Conservation (phyloP, 1,140 invertebrate species). For the Drosophila subpulchrella region DNA sequence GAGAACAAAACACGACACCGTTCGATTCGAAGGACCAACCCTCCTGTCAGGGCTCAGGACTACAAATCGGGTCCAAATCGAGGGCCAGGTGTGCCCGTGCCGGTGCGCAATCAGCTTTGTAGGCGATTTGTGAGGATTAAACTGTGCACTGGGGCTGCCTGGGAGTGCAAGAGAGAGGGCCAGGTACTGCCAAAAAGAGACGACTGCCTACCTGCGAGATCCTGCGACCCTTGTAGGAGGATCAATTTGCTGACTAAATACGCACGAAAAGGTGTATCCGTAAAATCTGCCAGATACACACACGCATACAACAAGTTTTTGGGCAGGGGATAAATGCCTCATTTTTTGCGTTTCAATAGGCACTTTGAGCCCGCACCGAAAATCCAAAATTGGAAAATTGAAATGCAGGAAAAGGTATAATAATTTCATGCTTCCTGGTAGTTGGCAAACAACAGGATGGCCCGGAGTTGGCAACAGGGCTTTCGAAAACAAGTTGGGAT, state of each 20-base stretch:
- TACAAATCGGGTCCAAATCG: slow-evolving; percentile 20
- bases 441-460: slow-evolving; percentile 66
- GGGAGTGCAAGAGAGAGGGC: not conserved
- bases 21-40: slow-evolving; percentile 47
- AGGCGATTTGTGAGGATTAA: slow-evolving; percentile 83
- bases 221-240: slow-evolving; percentile 61
- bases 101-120: slow-evolving; percentile 82
- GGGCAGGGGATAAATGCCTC: slow-evolving; percentile 60
- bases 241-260: slow-evolving; percentile 82
- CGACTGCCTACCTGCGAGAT: slow-evolving; percentile 60
- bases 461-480: slow-evolving; percentile 49
- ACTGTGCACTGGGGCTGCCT: slow-evolving; percentile 58
- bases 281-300: slow-evolving; percentile 74
- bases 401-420: slow-evolving; percentile 48
- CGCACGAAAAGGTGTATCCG: slow-evolving; percentile 76
- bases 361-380: slow-evolving; percentile 67
- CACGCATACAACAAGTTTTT: slow-evolving; percentile 15
- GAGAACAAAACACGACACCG: slow-evolving; percentile 58
- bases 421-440: slow-evolving; percentile 79
- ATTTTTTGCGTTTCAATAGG: slow-evolving; percentile 80
- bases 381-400: slow-evolving; percentile 74
- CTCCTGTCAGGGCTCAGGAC: slow-evolving; percentile 35
- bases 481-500: slow-evolving; percentile 58
- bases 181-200: slow-evolving; percentile 23
- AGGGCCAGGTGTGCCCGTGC: slow-evolving; percentile 69